Evolutionary conservation across 2,888 invertebrate species (phyloP).

Genomic region (Stenchaetothrips biformis): DNA sequence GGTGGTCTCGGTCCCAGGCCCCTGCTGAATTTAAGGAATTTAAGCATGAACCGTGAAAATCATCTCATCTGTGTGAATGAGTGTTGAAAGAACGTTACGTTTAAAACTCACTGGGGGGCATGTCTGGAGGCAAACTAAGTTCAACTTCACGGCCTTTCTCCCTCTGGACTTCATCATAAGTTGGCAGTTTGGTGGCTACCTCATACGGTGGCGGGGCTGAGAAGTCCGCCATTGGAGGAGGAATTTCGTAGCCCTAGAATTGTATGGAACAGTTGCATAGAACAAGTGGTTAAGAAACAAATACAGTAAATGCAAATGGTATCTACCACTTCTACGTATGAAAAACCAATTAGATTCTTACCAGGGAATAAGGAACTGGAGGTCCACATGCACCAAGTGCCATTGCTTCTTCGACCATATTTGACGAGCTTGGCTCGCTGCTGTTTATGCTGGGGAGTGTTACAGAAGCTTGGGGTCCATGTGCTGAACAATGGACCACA

Average conservation of each 20-base stretch:
- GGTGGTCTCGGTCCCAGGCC: constrained; percentile 28
- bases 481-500: neutral
- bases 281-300: no score
- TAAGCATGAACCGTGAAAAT: neutral
- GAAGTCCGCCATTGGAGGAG: constrained; percentile 77
- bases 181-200: constrained; percentile 77
- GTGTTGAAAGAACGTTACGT: constrained; percentile 12
- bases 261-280: neutral
- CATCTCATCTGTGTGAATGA: neutral
- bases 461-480: neutral
- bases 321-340: neutral
- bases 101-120: constrained; percentile 29
- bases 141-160: constrained; percentile 78
- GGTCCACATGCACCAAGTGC: neutral
- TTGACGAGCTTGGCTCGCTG: neutral
- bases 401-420: neutral
- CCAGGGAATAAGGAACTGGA: neutral
- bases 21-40: neutral
- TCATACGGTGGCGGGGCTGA: constrained; percentile 86
- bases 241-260: constrained; percentile 54
- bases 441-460: neutral
- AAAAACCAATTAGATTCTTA: neutral
- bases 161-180: constrained; percentile 87
- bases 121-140: constrained; percentile 44
- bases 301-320: no score